Percentiles rank a stretch among this genome's conserved stretches.
phyloP scores from a whole-genome alignment of 2,797 vertebrate genomes.

The Carduelis carduelis region DNA sequence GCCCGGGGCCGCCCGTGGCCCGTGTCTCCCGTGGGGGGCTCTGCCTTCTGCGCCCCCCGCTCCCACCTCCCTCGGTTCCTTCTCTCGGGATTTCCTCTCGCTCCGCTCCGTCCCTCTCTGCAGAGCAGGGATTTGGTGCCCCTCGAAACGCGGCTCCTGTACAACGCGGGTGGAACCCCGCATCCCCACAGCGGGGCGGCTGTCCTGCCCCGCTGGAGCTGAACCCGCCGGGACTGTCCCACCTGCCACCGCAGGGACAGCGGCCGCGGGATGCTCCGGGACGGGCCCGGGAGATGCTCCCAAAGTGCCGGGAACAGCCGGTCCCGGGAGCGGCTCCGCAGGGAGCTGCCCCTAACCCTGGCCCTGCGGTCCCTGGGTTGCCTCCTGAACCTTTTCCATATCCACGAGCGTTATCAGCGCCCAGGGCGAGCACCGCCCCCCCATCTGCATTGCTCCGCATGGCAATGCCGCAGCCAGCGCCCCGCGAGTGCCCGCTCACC shows the following conservation, averaged over 20 bases:
- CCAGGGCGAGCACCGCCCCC: background rate
- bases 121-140: rapidly evolving
- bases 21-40: background rate
- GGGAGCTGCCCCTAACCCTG: background rate
- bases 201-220: background rate
- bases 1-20: background rate
- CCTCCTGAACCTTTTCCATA: background rate
- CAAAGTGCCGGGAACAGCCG: background rate
- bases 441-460: rapidly evolving
- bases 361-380: background rate
- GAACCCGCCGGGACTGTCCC: background rate
- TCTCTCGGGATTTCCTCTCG: background rate
- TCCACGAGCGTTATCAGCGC: rapidly evolving
- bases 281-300: background rate
- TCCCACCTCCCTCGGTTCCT: background rate
- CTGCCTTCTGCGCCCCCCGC: background rate
- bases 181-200: rapidly evolving
- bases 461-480: background rate
- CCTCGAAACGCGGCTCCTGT: background rate
- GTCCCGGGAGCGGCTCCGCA: background rate
- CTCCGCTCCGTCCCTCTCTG: background rate
- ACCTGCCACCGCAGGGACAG: rapidly evolving
- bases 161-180: rapidly evolving
- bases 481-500: background rate
- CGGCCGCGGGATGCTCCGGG: background rate